phyloP scores from a whole-genome alignment of 1,140 invertebrate species.

The Heterodera schachtii region DNA sequence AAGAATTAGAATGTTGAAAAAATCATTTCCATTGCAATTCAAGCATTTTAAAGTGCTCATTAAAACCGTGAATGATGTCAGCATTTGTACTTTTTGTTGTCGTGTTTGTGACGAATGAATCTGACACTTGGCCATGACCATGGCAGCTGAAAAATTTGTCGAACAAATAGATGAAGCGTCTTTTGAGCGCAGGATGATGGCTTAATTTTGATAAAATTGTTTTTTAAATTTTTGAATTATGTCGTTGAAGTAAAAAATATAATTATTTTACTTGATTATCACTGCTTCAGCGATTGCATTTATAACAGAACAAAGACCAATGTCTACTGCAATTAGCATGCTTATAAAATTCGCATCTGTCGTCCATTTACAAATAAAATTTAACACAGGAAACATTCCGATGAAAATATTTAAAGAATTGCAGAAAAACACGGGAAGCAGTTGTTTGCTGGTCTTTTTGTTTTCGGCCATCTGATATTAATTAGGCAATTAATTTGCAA shows the following conservation, averaged over 20 bases:
- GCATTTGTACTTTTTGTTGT: no score
- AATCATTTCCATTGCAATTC: no score
- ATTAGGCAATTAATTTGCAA: background rate
- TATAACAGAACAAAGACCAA: background rate
- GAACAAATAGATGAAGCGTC: slow-evolving; percentile 1
- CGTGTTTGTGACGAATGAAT: no score
- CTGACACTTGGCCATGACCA: background rate
- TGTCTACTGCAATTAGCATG: background rate
- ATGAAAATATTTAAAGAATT: slow-evolving; percentile 1
- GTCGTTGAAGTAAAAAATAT: no score
- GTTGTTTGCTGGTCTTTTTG: background rate
- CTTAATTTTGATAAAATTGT: background rate
- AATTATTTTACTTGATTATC: background rate
- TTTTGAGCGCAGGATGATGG: slow-evolving; percentile 11
- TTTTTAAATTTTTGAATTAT: background rate
- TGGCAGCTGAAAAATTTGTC: slow-evolving; percentile 5
- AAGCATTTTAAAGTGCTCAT: no score
- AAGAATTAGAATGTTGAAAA: no score
- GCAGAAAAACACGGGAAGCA: slow-evolving; percentile 2
- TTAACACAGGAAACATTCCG: background rate
- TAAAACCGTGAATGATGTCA: no score
- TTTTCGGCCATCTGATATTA: slow-evolving; percentile 4
- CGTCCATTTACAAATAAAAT: background rate
- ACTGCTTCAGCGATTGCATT: slow-evolving; percentile 2
- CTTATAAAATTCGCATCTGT: background rate